Percentiles rank a stretch among this genome's conserved stretches.
Evolutionary conservation across 2,113 vertebrate genomes (phyloP).

Genomic region (Tragelaphus strepsiceros): DNA sequence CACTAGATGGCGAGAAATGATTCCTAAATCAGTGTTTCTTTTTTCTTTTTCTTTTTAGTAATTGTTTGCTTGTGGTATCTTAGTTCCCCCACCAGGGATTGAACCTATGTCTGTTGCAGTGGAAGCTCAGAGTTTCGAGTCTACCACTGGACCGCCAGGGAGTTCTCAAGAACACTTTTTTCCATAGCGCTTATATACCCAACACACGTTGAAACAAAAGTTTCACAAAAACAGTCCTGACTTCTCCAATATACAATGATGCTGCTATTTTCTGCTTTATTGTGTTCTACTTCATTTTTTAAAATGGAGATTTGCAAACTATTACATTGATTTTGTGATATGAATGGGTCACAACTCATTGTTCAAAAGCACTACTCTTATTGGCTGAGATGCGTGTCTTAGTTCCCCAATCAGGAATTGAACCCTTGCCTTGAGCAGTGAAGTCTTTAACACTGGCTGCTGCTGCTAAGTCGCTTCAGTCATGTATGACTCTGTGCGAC

Average conservation of each 20-base stretch:
- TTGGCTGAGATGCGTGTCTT: neutral
- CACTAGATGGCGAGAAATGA: conserved; percentile 22
- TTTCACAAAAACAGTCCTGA: neutral
- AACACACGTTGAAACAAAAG: neutral
- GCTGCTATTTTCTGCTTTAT: neutral
- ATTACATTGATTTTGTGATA: neutral
- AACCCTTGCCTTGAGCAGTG: neutral
- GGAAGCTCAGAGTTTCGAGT: neutral
- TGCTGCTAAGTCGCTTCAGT: no score
- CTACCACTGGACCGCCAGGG: rapidly evolving
- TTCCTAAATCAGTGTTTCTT: neutral
- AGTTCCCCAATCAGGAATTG: neutral
- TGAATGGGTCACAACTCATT: neutral
- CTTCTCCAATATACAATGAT: neutral
- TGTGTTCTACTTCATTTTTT: neutral
- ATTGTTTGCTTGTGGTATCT: neutral
- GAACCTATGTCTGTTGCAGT: neutral
- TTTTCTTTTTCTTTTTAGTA: neutral
- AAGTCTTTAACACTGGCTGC: neutral
- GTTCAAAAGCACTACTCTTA: neutral
- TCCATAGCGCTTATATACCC: rapidly evolving
- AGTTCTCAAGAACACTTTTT: neutral
- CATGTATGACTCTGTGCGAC: rapidly evolving
- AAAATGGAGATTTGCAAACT: neutral
- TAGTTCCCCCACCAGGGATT: neutral